A percentile compares a stretch with the other conserved stretches of the same genome.
These are phyloP conservation scores for Anolis apletophallus DNA, from an alignment of 2,797 vertebrate genomes.

Conservation along the genomic window DNA sequence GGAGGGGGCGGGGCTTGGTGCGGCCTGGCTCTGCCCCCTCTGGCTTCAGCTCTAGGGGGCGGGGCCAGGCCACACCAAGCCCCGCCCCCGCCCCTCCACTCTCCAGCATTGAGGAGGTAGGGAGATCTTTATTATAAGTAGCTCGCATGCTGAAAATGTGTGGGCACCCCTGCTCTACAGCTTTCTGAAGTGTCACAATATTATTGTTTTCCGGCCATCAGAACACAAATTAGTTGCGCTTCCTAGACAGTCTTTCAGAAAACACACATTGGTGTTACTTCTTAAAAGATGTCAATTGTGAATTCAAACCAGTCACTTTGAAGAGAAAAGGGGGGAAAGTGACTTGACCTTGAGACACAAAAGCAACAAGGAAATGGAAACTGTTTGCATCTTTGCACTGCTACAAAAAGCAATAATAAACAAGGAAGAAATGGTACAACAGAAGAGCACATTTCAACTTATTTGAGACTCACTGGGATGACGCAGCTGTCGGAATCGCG, in stretches of 20 bases:
- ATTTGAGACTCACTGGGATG: conserved; percentile 84
- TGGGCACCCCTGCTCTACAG: no score
- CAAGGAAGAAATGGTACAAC: background rate
- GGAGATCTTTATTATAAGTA: no score
- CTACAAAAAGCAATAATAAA: conserved; percentile 1
- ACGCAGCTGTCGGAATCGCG: conserved; percentile 94
- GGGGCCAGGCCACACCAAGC: no score
- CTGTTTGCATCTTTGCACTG: background rate
- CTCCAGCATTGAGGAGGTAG: no score
- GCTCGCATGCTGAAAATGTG: no score
- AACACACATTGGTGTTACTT: no score
- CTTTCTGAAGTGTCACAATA: background rate
- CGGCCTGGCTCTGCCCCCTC: no score
- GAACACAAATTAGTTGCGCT: conserved; percentile 19
- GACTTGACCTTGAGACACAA: background rate
- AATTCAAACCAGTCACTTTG: background rate
- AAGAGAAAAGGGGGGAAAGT: background rate
- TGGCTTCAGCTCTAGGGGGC: no score
- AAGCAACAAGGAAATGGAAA: conserved; percentile 17
- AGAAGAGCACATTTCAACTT: conserved; percentile 15
- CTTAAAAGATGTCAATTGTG: conserved; percentile 22
- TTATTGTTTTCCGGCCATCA: background rate
- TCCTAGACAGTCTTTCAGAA: conserved; percentile 45
- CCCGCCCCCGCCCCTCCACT: no score
- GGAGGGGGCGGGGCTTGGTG: no score